Evolutionary conservation across 92 coral and sea anemone species (phyloP).

Genomic region (Desmophyllum pertusum): DNA sequence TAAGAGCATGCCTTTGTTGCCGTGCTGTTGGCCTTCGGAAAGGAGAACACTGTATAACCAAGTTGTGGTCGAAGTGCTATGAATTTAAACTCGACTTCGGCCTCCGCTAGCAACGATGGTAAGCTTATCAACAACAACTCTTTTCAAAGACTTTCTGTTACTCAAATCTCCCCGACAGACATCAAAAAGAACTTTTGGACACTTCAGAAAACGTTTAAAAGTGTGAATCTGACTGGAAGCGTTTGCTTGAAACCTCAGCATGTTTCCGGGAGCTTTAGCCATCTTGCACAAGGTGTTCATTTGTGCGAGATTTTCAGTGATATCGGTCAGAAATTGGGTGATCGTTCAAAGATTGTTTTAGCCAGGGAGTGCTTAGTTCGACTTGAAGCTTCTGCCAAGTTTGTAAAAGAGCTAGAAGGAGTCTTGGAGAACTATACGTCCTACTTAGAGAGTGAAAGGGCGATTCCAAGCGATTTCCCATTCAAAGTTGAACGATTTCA

Average conservation of each 20-base stretch:
- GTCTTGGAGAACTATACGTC: conserved; percentile 61
- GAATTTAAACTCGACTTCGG: conserved; percentile 34
- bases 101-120: conserved; percentile 31
- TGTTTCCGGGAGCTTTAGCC: conserved; percentile 63
- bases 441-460: conserved; percentile 44
- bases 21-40: conserved; percentile 20
- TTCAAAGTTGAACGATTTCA: conserved; percentile 75
- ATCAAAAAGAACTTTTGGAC: conserved; percentile 57
- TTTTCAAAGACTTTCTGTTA: conserved; percentile 54
- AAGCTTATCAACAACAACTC: conserved; percentile 8
- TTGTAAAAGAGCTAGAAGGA: conserved; percentile 72
- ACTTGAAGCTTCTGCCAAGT: conserved; percentile 63
- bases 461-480: conserved; percentile 57
- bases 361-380: conserved; percentile 77
- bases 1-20: conserved; percentile 32
- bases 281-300: conserved; percentile 71
- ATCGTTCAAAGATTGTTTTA: conserved; percentile 70
- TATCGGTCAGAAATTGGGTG: conserved; percentile 70
- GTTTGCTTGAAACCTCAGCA: conserved; percentile 60
- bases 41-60: not conserved
- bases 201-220: conserved; percentile 59
- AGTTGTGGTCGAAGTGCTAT: conserved; percentile 23
- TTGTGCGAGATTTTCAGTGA: conserved; percentile 69
- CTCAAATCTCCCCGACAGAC: conserved; percentile 57
- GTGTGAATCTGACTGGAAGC: conserved; percentile 30